These are phyloP conservation scores for Chloroceryle aenea DNA, from an alignment of 2,113 vertebrate species.

Conservation along the genomic window DNA sequence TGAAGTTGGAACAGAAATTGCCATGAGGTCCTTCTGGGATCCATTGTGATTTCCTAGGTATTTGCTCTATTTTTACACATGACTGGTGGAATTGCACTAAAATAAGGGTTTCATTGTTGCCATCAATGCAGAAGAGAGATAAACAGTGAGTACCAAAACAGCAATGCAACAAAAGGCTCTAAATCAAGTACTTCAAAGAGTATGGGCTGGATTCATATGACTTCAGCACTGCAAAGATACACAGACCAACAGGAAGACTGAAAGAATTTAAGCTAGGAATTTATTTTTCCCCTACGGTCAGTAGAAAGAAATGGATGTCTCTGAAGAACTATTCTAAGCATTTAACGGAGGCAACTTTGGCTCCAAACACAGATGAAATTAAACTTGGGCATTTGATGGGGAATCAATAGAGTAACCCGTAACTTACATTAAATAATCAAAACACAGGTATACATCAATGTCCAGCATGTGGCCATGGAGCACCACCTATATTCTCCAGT, in stretches of 20 bases:
- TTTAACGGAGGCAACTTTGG: neutral
- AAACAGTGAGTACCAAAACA: neutral
- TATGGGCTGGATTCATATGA: neutral
- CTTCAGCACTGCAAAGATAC: neutral
- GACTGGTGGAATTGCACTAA: neutral
- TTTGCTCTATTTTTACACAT: neutral
- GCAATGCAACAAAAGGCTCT: neutral
- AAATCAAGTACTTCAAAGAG: slow-evolving; percentile 1
- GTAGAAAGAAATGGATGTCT: neutral
- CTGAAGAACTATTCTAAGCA: neutral
- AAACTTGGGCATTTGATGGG: neutral
- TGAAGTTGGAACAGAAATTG: slow-evolving; percentile 9
- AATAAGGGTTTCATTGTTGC: slow-evolving; percentile 23
- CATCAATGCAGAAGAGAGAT: neutral
- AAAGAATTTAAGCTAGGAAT: neutral
- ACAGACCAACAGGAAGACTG: neutral
- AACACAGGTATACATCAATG: neutral
- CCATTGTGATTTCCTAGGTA: slow-evolving; percentile 20
- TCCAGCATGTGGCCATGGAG: neutral
- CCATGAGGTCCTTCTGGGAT: slow-evolving; percentile 12
- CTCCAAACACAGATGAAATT: neutral
- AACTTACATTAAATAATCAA: neutral
- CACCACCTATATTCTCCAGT: neutral
- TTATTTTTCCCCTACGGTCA: neutral
- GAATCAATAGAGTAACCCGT: neutral